Evolutionary conservation across 2,797 vertebrate species (phyloP), one percentile per base, ranked within the genome.

Genomic region (Malurus leucopterus): DNA sequence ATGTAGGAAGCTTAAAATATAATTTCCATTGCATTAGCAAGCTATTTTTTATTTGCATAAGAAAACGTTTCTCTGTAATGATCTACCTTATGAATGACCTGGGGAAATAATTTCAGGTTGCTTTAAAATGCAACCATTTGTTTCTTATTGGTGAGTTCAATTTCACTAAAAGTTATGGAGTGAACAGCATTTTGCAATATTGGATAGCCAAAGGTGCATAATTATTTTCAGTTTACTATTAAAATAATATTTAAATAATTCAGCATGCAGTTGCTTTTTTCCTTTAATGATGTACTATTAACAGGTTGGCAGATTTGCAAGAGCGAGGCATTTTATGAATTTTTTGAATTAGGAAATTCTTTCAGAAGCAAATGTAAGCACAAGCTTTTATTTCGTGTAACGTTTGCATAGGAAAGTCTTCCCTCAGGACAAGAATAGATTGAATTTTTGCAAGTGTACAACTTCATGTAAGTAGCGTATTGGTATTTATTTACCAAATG

Each of bases 101-200:
- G 82, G 70, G 94, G 94, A 94, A 96, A 93, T 95, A 79, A 93
- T 95, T 92, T 94, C 62, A 78, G 73, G 61, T 95, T 94, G 86
- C 88, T 93, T 95, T 89, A 94, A 93, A 95, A 93, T 46, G 62
- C 85, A 94, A 44, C 79, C 84, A 90, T 94, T 96, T 95, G 78
- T 94, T 91, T 95, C 91, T 92, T 93, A 74, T 61, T 94, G 85
- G 86, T 5, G 55, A 93, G 57, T 94, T 95, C 83, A 85, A 82
- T 87, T 89, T 93, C 77, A 92, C 76, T 65, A 91, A 78, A 82
- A 87, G 81, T 93, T 89, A 95, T 27, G 63, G 54, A 85, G 70
- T 46, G 59, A 78, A 72, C 71, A 84, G 91, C 86, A 84, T 77
- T 67, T 84, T 89, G 41, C 76, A 82, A 55, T 80, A 69, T 6